Evolutionary conservation across 2,113 vertebrate genomes (phyloP).

Genomic region (Spea multiplicata): DNA sequence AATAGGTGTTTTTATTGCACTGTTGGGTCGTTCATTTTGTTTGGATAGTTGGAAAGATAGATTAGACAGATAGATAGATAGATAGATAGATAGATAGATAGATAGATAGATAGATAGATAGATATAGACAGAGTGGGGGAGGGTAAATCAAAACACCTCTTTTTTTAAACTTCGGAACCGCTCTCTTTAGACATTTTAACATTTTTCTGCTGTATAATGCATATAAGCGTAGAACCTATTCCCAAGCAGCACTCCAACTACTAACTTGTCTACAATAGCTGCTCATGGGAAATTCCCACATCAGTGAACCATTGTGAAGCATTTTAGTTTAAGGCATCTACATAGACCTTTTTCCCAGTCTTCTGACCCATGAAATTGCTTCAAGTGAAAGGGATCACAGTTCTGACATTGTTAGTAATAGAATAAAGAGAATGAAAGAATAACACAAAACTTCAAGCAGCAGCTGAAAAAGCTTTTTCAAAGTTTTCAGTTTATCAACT

Average conservation of each 20-base stretch:
- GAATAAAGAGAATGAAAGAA: not conserved
- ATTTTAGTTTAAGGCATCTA: not conserved
- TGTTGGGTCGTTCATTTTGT: too few species aligned
- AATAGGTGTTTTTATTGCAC: too few species aligned
- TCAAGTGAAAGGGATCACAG: conserved; percentile 2
- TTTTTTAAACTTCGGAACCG: too few species aligned
- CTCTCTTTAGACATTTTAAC: not conserved
- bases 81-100: too few species aligned
- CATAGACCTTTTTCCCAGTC: not conserved
- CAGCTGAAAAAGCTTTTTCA: not conserved
- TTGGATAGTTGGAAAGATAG: too few species aligned
- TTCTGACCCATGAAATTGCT: not conserved
- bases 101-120: too few species aligned
- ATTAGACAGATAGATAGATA: too few species aligned
- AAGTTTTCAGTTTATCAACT: not conserved
- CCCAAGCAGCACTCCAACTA: not conserved
- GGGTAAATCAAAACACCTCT: too few species aligned
- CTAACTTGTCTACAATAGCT: not conserved
- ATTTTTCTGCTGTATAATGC: not conserved
- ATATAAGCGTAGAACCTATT: not conserved
- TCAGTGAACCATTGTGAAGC: conserved; percentile 2
- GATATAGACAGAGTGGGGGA: too few species aligned
- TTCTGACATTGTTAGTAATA: not conserved
- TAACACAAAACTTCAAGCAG: not conserved
- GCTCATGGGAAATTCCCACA: not conserved